Evolutionary conservation across 2,113 vertebrate species (phyloP).

Genomic region (Sebastes schlegelii): DNA sequence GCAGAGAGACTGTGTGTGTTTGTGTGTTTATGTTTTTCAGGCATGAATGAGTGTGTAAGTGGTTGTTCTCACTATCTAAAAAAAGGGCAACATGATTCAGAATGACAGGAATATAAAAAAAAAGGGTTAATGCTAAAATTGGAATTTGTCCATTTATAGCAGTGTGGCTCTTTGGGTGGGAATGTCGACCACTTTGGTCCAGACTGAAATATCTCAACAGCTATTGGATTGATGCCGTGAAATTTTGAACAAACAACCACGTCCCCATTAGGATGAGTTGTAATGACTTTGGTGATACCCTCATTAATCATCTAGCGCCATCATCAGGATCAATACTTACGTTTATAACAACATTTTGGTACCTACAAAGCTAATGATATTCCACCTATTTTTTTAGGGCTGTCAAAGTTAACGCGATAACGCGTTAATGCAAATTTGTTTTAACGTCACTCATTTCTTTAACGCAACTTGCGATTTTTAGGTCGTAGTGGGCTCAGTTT

Average conservation of each 20-base stretch:
- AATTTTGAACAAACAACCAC: background rate
- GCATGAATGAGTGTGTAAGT: background rate
- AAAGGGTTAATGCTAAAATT: background rate
- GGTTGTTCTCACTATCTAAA: background rate
- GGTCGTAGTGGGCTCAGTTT: too few relatives aligned
- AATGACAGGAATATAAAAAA: background rate
- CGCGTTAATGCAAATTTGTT: too few relatives aligned
- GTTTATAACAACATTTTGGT: background rate
- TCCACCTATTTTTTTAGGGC: background rate
- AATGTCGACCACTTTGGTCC: too few relatives aligned
- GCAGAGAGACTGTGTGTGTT: background rate
- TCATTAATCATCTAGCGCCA: background rate
- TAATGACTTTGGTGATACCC: background rate
- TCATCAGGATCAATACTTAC: background rate
- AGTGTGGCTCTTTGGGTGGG: background rate
- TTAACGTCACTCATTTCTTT: too few relatives aligned
- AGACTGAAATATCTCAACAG: background rate
- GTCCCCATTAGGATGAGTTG: background rate
- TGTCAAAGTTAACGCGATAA: too few relatives aligned
- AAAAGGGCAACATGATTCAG: background rate
- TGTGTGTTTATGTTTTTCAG: constrained; percentile 9
- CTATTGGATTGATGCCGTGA: background rate
- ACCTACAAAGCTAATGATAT: background rate
- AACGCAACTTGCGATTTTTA: too few relatives aligned
- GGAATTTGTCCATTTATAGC: constrained; percentile 1